Evolutionary conservation across 2,888 invertebrate species (phyloP).

Genomic region (Acanthoscelides obtectus): DNA sequence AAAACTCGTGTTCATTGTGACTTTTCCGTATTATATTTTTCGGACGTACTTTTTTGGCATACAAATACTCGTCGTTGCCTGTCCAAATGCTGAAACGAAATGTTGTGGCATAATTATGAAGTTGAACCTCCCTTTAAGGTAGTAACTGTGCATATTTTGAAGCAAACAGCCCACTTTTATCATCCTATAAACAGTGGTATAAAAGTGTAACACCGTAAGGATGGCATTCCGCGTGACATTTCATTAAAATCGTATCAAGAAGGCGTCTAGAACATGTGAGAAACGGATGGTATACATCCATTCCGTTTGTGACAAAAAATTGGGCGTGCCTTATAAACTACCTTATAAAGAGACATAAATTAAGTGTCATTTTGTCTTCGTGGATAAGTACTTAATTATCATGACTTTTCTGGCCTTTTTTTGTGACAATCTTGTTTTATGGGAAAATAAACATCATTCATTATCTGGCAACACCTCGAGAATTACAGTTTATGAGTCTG

Average conservation of each 20-base stretch:
- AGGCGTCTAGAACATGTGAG: constrained; percentile 25
- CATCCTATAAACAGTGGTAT: neutral
- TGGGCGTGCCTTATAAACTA: constrained; percentile 21
- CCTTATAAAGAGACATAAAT: constrained; percentile 21
- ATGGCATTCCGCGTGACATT: constrained; percentile 1
- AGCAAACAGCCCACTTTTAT: too few species aligned
- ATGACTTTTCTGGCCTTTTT: neutral
- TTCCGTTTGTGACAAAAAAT: constrained; percentile 10
- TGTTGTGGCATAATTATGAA: too few species aligned
- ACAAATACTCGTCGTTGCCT: too few species aligned
- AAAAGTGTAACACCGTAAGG: neutral
- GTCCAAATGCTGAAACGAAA: too few species aligned
- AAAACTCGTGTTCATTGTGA: too few species aligned
- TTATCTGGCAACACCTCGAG: constrained; percentile 18
- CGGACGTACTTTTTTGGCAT: too few species aligned
- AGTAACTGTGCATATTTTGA: too few species aligned
- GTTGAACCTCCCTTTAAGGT: too few species aligned
- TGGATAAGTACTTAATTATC: constrained; percentile 25
- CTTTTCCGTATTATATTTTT: too few species aligned
- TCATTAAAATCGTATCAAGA: constrained; percentile 33
- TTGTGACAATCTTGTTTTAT: constrained; percentile 13
- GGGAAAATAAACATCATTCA: constrained; percentile 25
- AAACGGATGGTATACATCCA: constrained; percentile 13
- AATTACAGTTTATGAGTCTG: constrained; percentile 1
- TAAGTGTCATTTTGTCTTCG: constrained; percentile 26